Conservation (phyloP, 1,140 invertebrate genomes). For the Drosophila orosa region DNA sequence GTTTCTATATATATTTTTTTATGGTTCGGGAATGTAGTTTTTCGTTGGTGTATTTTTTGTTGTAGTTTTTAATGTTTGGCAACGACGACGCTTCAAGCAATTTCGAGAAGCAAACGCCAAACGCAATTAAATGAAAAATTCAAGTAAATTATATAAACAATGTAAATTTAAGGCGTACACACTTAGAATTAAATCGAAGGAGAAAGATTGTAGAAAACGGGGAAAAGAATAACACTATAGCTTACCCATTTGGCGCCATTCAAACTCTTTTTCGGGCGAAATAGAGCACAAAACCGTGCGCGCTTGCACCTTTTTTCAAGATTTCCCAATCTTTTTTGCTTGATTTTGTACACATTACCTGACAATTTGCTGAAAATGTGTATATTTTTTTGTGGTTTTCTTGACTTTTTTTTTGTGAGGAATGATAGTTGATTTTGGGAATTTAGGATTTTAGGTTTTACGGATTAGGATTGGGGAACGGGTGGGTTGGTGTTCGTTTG, state of each 20-base stretch:
- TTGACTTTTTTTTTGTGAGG: slow-evolving; percentile 18
- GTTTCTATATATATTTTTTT: too few relatives aligned
- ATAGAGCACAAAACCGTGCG: background rate
- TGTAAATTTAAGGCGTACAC: slow-evolving; percentile 39
- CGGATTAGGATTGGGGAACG: slow-evolving; percentile 17
- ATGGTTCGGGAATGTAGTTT: slow-evolving; percentile 8
- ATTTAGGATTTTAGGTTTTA: slow-evolving; percentile 3
- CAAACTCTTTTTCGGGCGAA: slow-evolving; percentile 18
- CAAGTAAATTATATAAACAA: slow-evolving; percentile 49
- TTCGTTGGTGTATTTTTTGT: slow-evolving; percentile 23
- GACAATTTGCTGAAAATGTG: slow-evolving; percentile 32
- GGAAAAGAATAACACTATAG: slow-evolving; percentile 43
- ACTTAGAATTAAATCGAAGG: slow-evolving; percentile 48
- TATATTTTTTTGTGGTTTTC: background rate
- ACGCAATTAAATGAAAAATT: slow-evolving; percentile 42
- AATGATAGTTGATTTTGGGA: slow-evolving; percentile 21
- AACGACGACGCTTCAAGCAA: slow-evolving; percentile 64
- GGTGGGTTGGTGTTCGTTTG: background rate
- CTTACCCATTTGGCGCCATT: slow-evolving; percentile 32
- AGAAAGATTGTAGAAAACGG: slow-evolving; percentile 25
- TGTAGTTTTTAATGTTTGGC: slow-evolving; percentile 40
- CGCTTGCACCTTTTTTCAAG: background rate
- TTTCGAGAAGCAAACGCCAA: slow-evolving; percentile 43
- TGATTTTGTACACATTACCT: slow-evolving; percentile 61
- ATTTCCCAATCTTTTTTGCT: slow-evolving; percentile 6